phyloP scores from a whole-genome alignment of 1,140 invertebrate genomes.

The Latrodectus geometricus region DNA sequence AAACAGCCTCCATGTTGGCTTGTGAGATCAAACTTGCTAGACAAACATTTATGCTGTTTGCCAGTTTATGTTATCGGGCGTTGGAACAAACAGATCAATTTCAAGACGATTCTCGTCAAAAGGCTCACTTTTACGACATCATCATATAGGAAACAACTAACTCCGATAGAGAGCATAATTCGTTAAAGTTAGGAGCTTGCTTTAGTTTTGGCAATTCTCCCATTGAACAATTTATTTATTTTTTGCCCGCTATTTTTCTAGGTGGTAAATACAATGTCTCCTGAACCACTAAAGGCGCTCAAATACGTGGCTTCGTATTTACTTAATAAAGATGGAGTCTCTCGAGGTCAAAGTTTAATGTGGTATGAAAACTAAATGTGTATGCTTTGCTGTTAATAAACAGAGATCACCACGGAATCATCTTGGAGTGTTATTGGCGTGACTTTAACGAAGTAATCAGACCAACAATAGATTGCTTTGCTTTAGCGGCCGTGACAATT shows the following conservation, averaged over 20 bases:
- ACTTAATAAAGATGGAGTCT: conserved; percentile 9
- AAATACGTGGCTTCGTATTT: not conserved
- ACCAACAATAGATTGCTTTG: too few relatives aligned
- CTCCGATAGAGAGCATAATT: not conserved
- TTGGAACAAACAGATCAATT: conserved; percentile 58
- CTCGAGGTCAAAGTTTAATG: conserved; percentile 27
- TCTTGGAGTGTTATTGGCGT: not conserved
- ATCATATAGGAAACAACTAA: conserved; percentile 5
- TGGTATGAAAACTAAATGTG: not conserved
- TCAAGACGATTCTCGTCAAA: conserved; percentile 18
- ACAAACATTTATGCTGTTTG: conserved; percentile 55
- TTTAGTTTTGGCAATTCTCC: too few relatives aligned
- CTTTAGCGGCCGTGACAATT: too few relatives aligned
- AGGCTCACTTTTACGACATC: conserved; percentile 32
- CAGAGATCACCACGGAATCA: not conserved
- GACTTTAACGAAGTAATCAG: not conserved
- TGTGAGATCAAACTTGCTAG: conserved; percentile 45
- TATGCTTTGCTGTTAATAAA: not conserved
- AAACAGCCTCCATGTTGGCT: conserved; percentile 53
- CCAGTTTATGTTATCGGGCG: conserved; percentile 50
- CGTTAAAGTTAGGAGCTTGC: conserved; percentile 17
- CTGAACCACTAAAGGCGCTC: not conserved
- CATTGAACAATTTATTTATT: too few relatives aligned
- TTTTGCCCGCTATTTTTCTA: too few relatives aligned
- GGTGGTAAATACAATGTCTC: too few relatives aligned